Base-by-base conservation (phyloP, 2,113 vertebrate genomes). In the Erythrolamprus reginae region DNA sequence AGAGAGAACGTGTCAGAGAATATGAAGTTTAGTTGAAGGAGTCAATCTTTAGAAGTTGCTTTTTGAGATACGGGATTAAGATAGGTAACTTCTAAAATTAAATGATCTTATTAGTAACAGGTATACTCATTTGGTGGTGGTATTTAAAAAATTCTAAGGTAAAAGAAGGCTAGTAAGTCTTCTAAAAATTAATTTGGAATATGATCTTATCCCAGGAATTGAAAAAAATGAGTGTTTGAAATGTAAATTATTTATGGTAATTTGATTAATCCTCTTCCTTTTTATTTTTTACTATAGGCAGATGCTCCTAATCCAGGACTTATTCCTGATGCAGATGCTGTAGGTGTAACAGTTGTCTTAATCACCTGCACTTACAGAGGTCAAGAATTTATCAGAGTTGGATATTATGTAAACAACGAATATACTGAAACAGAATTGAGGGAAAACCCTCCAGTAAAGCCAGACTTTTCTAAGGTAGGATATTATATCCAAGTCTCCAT, bases 401-500 rank as follows among this genome's bases (percentile, higher is more conserved):
- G 97, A 90, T 98, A 98, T 94, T 98, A 98, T 90, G 97, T 98
- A 95, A 98, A 98, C 97, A 98, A 98, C 95, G 97, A 98, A 96
- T 98, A 98, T 77, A 98, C 97, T 0, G 97, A 98, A 95, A 98
- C 97, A 95, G 98, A 98, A 94, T 94, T 98, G 95, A 96, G 97
- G 93, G 97, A 98, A 97, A 98, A 98, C 87, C 98, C 97, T 56
- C 97, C 97, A 91, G 97, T 98, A 94, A 98, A 98, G 90, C 98
- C 97, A 96, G 97, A 98, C 91, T 98, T 98, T 96, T 97, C 97
- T 94, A 98, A 98, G 97, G 97, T 98, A 97, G 95, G 95, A 8
- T 58, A 89, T 21, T 0, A 77, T 93, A 88, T 65, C 58, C 28
- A n/a, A n/a, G 17, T 65, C 8, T 26, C 61, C 12, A 17, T 65